These are phyloP conservation scores for Dendronephthya gigantea DNA, from an alignment of 64 coral and sea anemone genomes.

Conservation along the genomic window DNA sequence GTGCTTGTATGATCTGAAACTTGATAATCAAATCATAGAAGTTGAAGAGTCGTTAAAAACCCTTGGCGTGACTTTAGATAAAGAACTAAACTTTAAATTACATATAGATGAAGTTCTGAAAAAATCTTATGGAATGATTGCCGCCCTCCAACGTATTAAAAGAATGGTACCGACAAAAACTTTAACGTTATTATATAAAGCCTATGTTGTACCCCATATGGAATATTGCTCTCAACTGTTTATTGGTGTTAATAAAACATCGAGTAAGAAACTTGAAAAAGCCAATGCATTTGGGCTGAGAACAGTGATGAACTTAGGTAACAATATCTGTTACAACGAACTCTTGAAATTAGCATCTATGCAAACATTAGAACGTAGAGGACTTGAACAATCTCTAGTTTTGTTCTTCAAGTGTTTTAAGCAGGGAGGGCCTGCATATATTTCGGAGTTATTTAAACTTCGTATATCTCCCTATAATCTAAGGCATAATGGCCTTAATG, in stretches of 20 bases:
- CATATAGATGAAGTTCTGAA: constrained; percentile 35
- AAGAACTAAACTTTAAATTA: constrained; percentile 24
- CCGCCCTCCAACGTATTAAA: constrained; percentile 40
- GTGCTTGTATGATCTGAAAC: background rate
- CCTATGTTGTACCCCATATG: constrained; percentile 12
- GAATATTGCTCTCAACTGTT: constrained; percentile 8
- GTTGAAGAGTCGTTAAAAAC: background rate
- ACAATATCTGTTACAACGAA: constrained; percentile 20
- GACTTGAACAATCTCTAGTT: constrained; percentile 21
- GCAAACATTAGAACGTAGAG: constrained; percentile 10
- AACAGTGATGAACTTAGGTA: constrained; percentile 49
- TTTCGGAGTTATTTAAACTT: constrained; percentile 24
- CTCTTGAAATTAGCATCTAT: constrained; percentile 21
- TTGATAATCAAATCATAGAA: background rate
- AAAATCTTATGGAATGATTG: constrained; percentile 39
- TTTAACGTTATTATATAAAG: constrained; percentile 4
- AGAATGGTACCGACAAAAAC: constrained; percentile 4
- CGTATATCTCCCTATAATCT: constrained; percentile 12
- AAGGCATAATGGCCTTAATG: constrained; percentile 21
- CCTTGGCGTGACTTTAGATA: background rate
- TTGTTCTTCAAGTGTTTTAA: constrained; percentile 31
- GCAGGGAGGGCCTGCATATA: constrained; percentile 17
- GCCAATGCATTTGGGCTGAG: constrained; percentile 43
- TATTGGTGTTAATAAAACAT: background rate
- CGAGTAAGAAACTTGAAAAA: constrained; percentile 40